These are phyloP conservation scores for Euthynnus affinis DNA, from an alignment of 2,797 vertebrate genomes.

Conservation along the genomic window DNA sequence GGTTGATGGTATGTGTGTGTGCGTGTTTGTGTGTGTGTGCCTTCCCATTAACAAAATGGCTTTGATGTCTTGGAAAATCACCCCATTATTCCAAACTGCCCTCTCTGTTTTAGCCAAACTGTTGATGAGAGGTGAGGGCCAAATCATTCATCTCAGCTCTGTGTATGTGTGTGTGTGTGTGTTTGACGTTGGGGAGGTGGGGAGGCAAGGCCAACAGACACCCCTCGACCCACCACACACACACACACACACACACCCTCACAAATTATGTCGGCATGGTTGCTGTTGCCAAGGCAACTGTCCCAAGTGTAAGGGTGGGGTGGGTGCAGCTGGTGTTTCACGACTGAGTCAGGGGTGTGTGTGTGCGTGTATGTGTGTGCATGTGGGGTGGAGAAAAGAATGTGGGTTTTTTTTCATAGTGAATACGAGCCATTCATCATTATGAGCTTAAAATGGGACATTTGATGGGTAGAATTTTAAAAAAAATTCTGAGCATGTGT, in stretches of 20 bases:
- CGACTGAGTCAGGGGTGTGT: conserved; percentile 52
- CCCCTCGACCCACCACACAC: conserved; percentile 52
- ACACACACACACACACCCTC: conserved; percentile 47
- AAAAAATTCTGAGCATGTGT: conserved; percentile 15
- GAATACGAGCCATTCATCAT: conserved; percentile 67
- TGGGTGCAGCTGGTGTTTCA: conserved; percentile 80
- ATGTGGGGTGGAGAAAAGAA: conserved; percentile 49
- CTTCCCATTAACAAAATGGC: conserved; percentile 49
- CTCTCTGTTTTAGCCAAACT: conserved; percentile 55
- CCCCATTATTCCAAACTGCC: conserved; percentile 52
- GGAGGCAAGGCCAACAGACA: conserved; percentile 58
- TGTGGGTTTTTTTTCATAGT: conserved; percentile 46
- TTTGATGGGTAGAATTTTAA: conserved; percentile 31
- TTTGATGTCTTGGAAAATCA: conserved; percentile 63
- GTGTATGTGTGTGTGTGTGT: conserved; percentile 35
- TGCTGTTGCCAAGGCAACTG: conserved; percentile 84
- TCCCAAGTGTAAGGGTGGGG: conserved; percentile 83
- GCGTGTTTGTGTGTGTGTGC: conserved; percentile 19
- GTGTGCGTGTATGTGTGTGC: conserved; percentile 11
- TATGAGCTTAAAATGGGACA: conserved; percentile 52
- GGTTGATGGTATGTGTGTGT: conserved; percentile 1
- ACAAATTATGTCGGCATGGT: conserved; percentile 80
- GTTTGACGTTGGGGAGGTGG: conserved; percentile 1
- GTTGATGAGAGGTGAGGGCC: conserved; percentile 52
- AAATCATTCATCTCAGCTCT: conserved; percentile 48